These are phyloP conservation scores for Cacoxenus indagator DNA, from an alignment of 2,888 invertebrate genomes.

Conservation along the genomic window DNA sequence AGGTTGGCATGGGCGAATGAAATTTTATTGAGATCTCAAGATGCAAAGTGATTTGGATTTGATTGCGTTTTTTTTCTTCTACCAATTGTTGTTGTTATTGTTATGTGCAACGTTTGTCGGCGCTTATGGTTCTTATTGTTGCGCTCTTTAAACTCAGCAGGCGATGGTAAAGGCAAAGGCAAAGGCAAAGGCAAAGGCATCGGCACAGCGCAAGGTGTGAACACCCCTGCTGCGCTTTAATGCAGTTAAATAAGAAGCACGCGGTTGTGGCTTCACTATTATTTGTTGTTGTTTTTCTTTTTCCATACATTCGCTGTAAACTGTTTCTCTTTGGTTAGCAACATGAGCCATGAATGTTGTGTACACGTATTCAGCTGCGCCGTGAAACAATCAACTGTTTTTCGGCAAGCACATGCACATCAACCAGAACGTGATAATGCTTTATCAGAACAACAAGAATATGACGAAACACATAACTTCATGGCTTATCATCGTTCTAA, in stretches of 20 bases:
- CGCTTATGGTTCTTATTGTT: slow-evolving; percentile 20
- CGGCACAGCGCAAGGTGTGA: slow-evolving; percentile 60
- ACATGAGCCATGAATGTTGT: no score
- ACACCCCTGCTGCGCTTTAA: slow-evolving; percentile 70
- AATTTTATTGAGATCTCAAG: slow-evolving; percentile 69
- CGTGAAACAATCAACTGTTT: no score
- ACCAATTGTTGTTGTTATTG: background rate
- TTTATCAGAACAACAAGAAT: no score
- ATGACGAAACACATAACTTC: no score
- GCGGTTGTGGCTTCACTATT: no score
- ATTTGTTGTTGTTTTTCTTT: no score
- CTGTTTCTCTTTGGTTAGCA: no score
- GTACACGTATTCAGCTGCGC: no score
- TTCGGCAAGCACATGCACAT: no score
- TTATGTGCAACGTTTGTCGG: slow-evolving; percentile 37
- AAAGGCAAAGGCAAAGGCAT: background rate
- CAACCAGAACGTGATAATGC: no score
- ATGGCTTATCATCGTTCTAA: no score
- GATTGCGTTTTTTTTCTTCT: slow-evolving; percentile 43
- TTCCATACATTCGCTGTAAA: no score
- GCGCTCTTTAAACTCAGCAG: slow-evolving; percentile 16
- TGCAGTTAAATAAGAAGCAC: slow-evolving; percentile 67
- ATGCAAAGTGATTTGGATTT: slow-evolving; percentile 66
- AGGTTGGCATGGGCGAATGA: slow-evolving; percentile 35
- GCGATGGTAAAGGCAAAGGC: background rate